phyloP scores from a whole-genome alignment of 2,797 vertebrate species.

The Ctenopoma kingsleyae region DNA sequence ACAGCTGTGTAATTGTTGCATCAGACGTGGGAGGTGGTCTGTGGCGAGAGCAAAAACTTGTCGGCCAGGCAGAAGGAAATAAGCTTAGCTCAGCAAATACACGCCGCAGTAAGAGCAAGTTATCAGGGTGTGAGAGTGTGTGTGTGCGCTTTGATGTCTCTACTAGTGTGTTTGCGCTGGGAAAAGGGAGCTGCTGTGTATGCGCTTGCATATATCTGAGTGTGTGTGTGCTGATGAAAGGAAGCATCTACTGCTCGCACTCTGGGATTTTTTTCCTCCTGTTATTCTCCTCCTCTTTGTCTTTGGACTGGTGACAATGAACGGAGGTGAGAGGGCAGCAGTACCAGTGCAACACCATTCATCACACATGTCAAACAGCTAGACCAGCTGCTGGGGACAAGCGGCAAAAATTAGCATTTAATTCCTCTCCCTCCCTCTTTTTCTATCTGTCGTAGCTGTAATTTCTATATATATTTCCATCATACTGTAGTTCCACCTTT shows the following conservation, averaged over 20 bases:
- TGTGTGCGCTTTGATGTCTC: slow-evolving; percentile 42
- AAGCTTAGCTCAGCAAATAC: slow-evolving; percentile 77
- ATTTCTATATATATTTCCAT: slow-evolving; percentile 60
- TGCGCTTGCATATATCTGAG: slow-evolving; percentile 1
- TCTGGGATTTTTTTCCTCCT: slow-evolving; percentile 50
- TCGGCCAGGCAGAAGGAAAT: slow-evolving; percentile 59
- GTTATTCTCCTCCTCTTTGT: slow-evolving; percentile 82
- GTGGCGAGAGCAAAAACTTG: slow-evolving; percentile 47
- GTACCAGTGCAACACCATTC: slow-evolving; percentile 90
- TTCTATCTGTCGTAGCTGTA: slow-evolving; percentile 40
- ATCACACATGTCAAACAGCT: slow-evolving; percentile 95
- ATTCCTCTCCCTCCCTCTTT: slow-evolving; percentile 48
- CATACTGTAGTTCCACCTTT: slow-evolving; percentile 43
- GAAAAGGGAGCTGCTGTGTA: slow-evolving; percentile 11
- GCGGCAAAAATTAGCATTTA: slow-evolving; percentile 91
- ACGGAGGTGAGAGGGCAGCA: slow-evolving; percentile 92
- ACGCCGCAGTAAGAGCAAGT: slow-evolving; percentile 55
- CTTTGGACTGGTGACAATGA: slow-evolving; percentile 88
- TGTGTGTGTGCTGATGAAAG: slow-evolving; percentile 87
- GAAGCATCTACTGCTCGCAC: slow-evolving; percentile 90
- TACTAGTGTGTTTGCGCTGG: slow-evolving; percentile 27
- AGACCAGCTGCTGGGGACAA: slow-evolving; percentile 92
- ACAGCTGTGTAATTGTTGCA: slow-evolving; percentile 64
- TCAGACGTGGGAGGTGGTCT: slow-evolving; percentile 58
- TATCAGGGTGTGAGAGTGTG: slow-evolving; percentile 49